Conservation (phyloP, 2,888 invertebrate genomes). For the Gari tellinella region DNA sequence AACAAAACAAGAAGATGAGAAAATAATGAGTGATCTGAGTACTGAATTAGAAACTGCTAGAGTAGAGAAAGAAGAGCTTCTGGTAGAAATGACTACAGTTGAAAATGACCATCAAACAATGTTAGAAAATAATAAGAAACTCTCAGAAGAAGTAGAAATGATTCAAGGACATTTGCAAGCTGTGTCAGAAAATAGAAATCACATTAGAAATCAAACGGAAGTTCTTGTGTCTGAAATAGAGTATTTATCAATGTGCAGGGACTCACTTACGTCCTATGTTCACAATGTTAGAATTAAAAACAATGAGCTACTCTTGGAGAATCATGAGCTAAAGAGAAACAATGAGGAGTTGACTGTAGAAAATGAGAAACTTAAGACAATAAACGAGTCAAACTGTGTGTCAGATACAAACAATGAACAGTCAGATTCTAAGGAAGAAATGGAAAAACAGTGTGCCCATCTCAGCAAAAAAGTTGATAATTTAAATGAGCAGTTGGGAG, state of each 20-base stretch:
- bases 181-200: slow-evolving; percentile 53
- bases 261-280: slow-evolving; percentile 2
- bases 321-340: slow-evolving; percentile 4
- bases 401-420: slow-evolving; percentile 26
- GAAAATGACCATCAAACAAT: slow-evolving; percentile 28
- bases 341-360: slow-evolving; percentile 13
- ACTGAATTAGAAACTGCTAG: slow-evolving; percentile 17
- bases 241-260: slow-evolving; percentile 17
- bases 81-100: slow-evolving; percentile 34
- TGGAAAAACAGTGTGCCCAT: slow-evolving; percentile 36
- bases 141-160: slow-evolving; percentile 21
- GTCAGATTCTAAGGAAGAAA: slow-evolving; percentile 32
- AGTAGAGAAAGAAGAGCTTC: slow-evolving; percentile 21
- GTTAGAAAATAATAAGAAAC: slow-evolving; percentile 14
- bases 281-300: slow-evolving; percentile 1
- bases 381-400: slow-evolving; percentile 29
- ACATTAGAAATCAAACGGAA: slow-evolving; percentile 54
- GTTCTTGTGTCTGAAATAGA: slow-evolving; percentile 54
- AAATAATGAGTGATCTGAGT: slow-evolving; percentile 8
- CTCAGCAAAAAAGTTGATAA: slow-evolving; percentile 29
- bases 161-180: slow-evolving; percentile 38
- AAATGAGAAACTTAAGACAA: slow-evolving; percentile 8
- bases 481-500: slow-evolving; percentile 17
- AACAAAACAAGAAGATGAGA: slow-evolving; percentile 19
- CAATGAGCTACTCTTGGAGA: slow-evolving; percentile 6